Conservation (phyloP, 2,113 vertebrate genomes). For the Elephantulus edwardii region DNA sequence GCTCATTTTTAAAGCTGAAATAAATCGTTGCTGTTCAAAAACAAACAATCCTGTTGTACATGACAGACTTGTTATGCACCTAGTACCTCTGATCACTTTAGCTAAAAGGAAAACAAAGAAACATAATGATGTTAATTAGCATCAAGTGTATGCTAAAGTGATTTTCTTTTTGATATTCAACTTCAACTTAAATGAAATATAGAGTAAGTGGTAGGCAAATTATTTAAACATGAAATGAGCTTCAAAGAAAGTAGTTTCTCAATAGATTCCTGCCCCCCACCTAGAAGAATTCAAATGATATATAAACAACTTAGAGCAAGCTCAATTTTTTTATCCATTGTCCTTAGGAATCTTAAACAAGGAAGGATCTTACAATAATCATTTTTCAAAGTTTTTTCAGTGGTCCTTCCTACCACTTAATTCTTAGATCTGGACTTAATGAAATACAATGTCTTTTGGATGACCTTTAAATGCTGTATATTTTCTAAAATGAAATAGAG, state of each 20-base stretch:
- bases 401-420: not conserved
- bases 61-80: constrained; percentile 60
- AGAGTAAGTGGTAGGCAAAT: constrained; percentile 3
- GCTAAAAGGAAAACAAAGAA: constrained; percentile 71
- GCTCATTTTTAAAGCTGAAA: constrained; percentile 73
- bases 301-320: constrained; percentile 20
- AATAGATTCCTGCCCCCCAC: not conserved
- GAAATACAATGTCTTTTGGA: not conserved
- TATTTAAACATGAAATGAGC: constrained; percentile 70
- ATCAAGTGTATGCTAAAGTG: constrained; percentile 40
- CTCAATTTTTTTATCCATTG: constrained; percentile 8
- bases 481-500: not conserved
- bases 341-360: constrained; percentile 25
- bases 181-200: constrained; percentile 68
- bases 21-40: constrained; percentile 73
- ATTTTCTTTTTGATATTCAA: constrained; percentile 66
- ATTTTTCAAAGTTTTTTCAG: not conserved
- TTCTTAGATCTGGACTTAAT: not conserved
- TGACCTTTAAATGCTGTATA: not conserved
- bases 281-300: constrained; percentile 50
- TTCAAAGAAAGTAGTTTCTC: constrained; percentile 48
- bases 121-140: constrained; percentile 67
- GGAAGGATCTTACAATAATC: not conserved
- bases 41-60: constrained; percentile 67
- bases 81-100: constrained; percentile 72